phyloP scores from a whole-genome alignment of 2,888 invertebrate species.

The Sphaerophoria rueppellii region DNA sequence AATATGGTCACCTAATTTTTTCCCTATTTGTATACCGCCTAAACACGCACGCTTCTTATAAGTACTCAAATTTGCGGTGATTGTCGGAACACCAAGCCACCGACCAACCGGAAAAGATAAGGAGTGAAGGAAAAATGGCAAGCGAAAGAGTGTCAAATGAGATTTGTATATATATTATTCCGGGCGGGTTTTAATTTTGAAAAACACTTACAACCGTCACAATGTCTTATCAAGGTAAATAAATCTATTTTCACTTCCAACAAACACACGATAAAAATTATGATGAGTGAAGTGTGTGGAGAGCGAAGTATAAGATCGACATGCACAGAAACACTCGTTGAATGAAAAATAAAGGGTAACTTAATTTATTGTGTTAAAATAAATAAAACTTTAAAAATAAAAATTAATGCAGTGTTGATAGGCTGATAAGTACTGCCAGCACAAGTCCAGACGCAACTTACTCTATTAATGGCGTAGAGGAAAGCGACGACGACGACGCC shows the following conservation, averaged over 20 bases:
- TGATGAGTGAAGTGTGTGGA: not conserved
- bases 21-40: not conserved
- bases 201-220: constrained; percentile 42
- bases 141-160: constrained; percentile 8
- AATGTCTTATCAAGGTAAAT: constrained; percentile 61
- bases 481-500: not conserved
- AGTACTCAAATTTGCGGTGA: constrained; percentile 20
- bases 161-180: not conserved
- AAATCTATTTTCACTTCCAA: constrained; percentile 47
- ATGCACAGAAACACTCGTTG: not conserved
- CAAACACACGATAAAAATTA: constrained; percentile 13
- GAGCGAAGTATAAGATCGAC: not conserved
- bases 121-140: constrained; percentile 37
- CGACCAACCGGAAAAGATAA: constrained; percentile 37
- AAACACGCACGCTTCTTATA: constrained; percentile 40
- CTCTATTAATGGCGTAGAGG: too few relatives aligned
- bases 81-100: constrained; percentile 31
- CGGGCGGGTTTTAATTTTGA: constrained; percentile 43
- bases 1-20: constrained; percentile 17
- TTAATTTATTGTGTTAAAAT: constrained; percentile 29
- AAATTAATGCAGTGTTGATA: constrained; percentile 68
- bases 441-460: constrained; percentile 26
- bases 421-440: constrained; percentile 67
- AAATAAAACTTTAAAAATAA: constrained; percentile 18
- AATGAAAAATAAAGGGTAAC: not conserved